phyloP scores from a whole-genome alignment of 2,113 vertebrate species.

The Apeltes quadracus region DNA sequence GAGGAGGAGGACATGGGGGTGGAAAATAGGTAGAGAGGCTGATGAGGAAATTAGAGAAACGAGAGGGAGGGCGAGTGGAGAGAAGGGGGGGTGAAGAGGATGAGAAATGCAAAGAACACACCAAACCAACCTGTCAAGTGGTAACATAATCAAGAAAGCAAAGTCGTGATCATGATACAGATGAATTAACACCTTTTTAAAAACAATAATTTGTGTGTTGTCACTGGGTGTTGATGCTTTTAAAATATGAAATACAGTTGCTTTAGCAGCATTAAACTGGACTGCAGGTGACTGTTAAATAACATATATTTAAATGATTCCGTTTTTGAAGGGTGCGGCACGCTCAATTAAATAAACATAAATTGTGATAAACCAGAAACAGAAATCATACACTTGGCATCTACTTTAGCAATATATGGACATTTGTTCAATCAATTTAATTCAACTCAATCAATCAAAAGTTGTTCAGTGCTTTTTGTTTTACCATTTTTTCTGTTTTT shows the following conservation, averaged over 20 bases:
- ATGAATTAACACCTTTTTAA: background rate
- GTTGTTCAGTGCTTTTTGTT: no score
- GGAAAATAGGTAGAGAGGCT: conserved; percentile 31
- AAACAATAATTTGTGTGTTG: background rate
- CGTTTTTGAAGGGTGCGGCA: no score
- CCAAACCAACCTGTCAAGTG: background rate
- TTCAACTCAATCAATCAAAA: no score
- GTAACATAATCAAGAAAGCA: background rate
- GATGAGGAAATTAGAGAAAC: conserved; percentile 27
- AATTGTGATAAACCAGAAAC: no score
- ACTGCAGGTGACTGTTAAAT: no score
- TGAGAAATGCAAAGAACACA: conserved; percentile 1
- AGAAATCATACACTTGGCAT: no score
- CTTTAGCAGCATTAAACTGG: no score
- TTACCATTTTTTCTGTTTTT: no score
- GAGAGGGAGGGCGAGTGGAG: background rate
- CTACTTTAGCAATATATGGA: no score
- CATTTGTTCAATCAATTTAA: no score
- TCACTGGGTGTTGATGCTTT: background rate
- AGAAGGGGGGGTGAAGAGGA: background rate
- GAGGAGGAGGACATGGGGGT: conserved; percentile 24
- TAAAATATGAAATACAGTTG: background rate
- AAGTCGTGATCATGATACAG: background rate
- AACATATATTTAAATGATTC: no score
- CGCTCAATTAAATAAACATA: no score